Base-by-base conservation (phyloP, 1,140 invertebrate species). In the Scaptomyza graminum region DNA sequence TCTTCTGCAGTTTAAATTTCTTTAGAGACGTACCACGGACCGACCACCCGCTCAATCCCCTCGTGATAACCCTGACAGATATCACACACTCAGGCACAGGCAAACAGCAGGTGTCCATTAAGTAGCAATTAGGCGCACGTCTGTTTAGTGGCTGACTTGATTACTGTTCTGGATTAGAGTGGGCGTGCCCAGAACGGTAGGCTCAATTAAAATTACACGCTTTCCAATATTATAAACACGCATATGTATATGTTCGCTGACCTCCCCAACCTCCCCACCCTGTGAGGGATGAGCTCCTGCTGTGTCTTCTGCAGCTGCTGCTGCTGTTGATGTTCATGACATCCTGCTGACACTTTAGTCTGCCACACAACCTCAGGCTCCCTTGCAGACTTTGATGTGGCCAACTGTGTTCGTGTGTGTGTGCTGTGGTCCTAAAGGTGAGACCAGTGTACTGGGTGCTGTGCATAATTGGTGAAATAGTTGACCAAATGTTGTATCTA, bases 401-500 rank as follows among this genome's bases (percentile, higher is more conserved):
- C 51, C 74, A 37, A 47, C 31, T 31, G 28, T 31, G 28, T 31
- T 31, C 28, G 28, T 31, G 7, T 31, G 16, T 11, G 37, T 52
- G 65, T 59, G 49, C 37, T 41, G 37, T n/a, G 12, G 37, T 41
- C 22, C 22, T n/a, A n/a, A 61, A 83, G 74, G 63, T 51, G 74
- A 64, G 70, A 55, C 57, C 66, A 72, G 47, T 64, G 56, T 56
- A 49, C 63, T 67, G 55, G 69, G 64, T 65, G 74, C 78, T 87
- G 78, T 78, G 82, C 78, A 85, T 85, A 85, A 87, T 85, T 85
- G 75, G 65, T 50, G 57, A 74, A 87, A 87, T 82, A 87, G 82
- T 78, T 72, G 57, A 46, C 57, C 57, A 52, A 7, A 2, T 8
- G 31, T 34, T 2, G 60, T 52, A 61, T 72, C 62, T 61, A 31